Evolutionary conservation across 2,113 vertebrate genomes (phyloP).

Genomic region (Scatophagus argus): DNA sequence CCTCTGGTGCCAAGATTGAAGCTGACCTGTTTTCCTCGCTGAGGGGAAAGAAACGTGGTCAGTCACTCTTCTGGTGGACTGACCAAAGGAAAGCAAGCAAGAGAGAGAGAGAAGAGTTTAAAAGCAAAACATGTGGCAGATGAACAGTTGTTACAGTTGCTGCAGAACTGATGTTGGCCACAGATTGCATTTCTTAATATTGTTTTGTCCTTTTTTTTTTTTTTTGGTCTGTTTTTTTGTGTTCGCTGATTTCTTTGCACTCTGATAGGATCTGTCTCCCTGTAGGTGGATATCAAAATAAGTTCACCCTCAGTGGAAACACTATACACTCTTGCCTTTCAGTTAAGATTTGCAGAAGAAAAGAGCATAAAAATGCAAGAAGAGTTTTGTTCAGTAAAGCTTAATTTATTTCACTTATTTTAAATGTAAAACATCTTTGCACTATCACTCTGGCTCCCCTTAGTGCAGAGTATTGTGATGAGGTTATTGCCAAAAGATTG

Average conservation of each 20-base stretch:
- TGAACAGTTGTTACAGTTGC: slow-evolving; percentile 18
- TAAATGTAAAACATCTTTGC: slow-evolving; percentile 12
- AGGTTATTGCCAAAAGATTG: background rate
- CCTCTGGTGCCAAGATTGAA: slow-evolving; percentile 57
- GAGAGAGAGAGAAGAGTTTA: slow-evolving; percentile 24
- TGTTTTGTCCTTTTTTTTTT: background rate
- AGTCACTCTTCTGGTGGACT: slow-evolving; percentile 20
- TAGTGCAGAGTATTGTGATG: background rate
- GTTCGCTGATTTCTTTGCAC: slow-evolving; percentile 1
- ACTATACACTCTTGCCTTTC: slow-evolving; percentile 15
- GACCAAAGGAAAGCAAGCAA: slow-evolving; percentile 26
- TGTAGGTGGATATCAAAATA: slow-evolving; percentile 1
- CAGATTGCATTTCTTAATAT: slow-evolving; percentile 33
- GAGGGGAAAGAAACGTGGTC: slow-evolving; percentile 27
- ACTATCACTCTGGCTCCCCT: background rate
- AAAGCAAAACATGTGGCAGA: slow-evolving; percentile 17
- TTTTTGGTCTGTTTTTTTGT: slow-evolving; percentile 29
- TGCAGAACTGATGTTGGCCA: slow-evolving; percentile 30
- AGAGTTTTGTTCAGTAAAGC: slow-evolving; percentile 19
- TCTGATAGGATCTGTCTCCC: background rate
- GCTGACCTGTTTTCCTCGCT: slow-evolving; percentile 47
- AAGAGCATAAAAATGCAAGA: background rate
- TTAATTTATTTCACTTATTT: slow-evolving; percentile 27
- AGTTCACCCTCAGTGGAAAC: slow-evolving; percentile 19
- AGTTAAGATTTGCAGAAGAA: slow-evolving; percentile 9